Evolutionary conservation across 2,797 vertebrate genomes (phyloP), one percentile per base, ranked within the genome.

Genomic region (Enteromius viviparus): DNA sequence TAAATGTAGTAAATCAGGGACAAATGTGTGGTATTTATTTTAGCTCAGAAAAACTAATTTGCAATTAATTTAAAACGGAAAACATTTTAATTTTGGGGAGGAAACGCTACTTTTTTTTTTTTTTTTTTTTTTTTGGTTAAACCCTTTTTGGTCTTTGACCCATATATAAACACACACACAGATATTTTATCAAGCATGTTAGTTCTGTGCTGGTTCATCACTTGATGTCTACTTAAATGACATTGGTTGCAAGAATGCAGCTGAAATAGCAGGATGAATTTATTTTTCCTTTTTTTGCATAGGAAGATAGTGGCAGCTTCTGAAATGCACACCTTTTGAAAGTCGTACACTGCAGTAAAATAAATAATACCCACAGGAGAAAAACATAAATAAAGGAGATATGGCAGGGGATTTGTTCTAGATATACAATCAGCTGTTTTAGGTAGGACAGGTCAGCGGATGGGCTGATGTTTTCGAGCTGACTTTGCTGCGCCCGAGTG

Each of bases 231-330:
- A 6, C 64, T 11, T 51, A 91, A 95, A 95, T 96, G 94, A 94
- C 93, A 96, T 96, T 94, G 94, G 94, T 94, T 94, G 94, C 40
- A 29, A 60, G 42, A 68, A 69, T 89, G 89, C 76, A 91, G 86
- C 89, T 92, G 91, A 87, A 68, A 64, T 45, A 12, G 51, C 80
- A 62, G 26, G 14, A 10, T 34, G 10, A 26, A 49, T 55, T 51
- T 40, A 1, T 58, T 65, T 51, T 5, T 68, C n/a, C 37, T 26
- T 2, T 82, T 19, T 58, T 66, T 68, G 10, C 55, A 11, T 17
- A 76, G n/a, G 34, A 76, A 34, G 71, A 76, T 32, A 68, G 34
- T 15, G 4, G 58, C 32, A 51, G 23, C 72, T 66, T 11, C 26
- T 45, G 34, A 69, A 68, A 70, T 4, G 14, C 64, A 69, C 29